A percentile compares a stretch with the other conserved stretches of the same genome.
Evolutionary conservation across 2,888 invertebrate species (phyloP).

Genomic region (Melikaiella ostensackeni): DNA sequence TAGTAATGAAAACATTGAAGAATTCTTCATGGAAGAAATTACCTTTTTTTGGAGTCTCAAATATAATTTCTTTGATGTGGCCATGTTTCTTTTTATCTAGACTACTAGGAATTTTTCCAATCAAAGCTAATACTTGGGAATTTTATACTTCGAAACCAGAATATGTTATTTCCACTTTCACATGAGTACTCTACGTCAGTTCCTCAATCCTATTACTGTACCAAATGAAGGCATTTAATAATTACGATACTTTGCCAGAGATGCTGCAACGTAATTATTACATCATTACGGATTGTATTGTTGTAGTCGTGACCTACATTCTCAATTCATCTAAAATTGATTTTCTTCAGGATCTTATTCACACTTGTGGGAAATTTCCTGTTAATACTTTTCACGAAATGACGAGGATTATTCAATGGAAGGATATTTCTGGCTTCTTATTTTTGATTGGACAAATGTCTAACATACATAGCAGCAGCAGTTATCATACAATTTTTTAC

Average conservation of each 20-base stretch:
- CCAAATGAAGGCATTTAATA: constrained; percentile 44
- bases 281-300: constrained; percentile 50
- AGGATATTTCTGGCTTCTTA: constrained; percentile 58
- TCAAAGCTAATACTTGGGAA: constrained; percentile 50
- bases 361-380: too few relatives aligned
- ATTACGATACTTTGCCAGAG: constrained; percentile 54
- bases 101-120: constrained; percentile 61
- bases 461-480: constrained; percentile 47
- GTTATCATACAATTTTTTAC: constrained; percentile 2
- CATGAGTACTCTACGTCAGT: constrained; percentile 35
- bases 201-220: constrained; percentile 44
- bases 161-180: constrained; percentile 55
- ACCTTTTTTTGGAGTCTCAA: constrained; percentile 60
- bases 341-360: too few relatives aligned
- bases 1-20: not conserved
- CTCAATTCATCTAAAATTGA: too few relatives aligned
- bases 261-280: constrained; percentile 61
- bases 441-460: constrained; percentile 55
- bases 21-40: too few relatives aligned
- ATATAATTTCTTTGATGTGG: constrained; percentile 59
- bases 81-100: constrained; percentile 58
- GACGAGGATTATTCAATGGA: constrained; percentile 59
- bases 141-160: constrained; percentile 53
- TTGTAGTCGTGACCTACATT: too few relatives aligned
- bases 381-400: too few relatives aligned